Conservation (phyloP, 2,888 invertebrate species). For the Drepana falcataria region DNA sequence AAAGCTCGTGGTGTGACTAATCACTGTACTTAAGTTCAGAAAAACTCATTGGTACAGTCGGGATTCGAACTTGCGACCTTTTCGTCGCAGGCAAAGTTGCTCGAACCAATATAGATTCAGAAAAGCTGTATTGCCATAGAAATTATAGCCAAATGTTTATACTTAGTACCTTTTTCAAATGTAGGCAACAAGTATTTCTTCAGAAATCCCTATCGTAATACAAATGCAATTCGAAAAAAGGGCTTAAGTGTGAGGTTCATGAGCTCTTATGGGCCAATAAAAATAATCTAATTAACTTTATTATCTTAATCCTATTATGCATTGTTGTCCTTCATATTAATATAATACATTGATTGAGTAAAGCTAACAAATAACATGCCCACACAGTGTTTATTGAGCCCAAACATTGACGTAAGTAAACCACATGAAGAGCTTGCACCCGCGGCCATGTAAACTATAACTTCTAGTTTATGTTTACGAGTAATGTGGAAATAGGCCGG, state of each 20-base stretch:
- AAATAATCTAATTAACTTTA: constrained; percentile 23
- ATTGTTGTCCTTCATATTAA: constrained; percentile 14
- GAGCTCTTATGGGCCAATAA: constrained; percentile 13
- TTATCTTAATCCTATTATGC: constrained; percentile 19
- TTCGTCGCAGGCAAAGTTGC: too few relatives aligned
- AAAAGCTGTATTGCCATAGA: too few relatives aligned
- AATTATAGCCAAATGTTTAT: too few relatives aligned
- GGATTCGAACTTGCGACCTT: too few relatives aligned
- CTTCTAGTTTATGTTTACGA: constrained; percentile 39
- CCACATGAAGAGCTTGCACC: constrained; percentile 47
- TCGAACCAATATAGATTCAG: too few relatives aligned
- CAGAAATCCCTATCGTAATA: too few relatives aligned
- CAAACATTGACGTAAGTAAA: constrained; percentile 50
- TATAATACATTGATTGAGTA: constrained; percentile 32
- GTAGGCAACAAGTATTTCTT: too few relatives aligned
- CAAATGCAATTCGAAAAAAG: not conserved
- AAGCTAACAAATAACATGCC: constrained; percentile 38
- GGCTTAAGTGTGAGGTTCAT: constrained; percentile 4
- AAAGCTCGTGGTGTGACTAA: too few relatives aligned
- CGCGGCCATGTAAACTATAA: constrained; percentile 40
- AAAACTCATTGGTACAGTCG: too few relatives aligned
- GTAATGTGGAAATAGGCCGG: constrained; percentile 30
- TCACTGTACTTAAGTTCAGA: too few relatives aligned
- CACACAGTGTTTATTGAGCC: constrained; percentile 47
- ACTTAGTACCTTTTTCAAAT: too few relatives aligned